Base-by-base conservation (phyloP, 2,797 vertebrate species). In the Xiphophorus birchmanni region DNA sequence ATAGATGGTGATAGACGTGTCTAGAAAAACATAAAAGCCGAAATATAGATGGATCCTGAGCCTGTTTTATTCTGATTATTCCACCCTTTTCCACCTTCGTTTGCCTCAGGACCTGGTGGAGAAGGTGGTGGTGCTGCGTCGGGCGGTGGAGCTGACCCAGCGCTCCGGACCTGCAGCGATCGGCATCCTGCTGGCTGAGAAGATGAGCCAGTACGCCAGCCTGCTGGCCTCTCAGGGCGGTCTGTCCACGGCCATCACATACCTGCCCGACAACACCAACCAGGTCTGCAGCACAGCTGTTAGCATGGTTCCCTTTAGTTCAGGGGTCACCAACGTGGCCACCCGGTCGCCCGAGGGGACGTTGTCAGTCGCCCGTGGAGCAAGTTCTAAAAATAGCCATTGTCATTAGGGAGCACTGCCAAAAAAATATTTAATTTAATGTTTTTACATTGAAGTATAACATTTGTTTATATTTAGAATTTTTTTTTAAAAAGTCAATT, bases 201-300 rank as follows among this genome's bases (percentile, higher is more conserved):
- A 97, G 92, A 98, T 99, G 97, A 97, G 96, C 87, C 98, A 97
- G 76, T 99, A 99, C 4, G 97, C 99, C 84, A 94, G 75, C 85
- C 91, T 99, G 58, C 94, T 99, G 93, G 98, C 98, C 52, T 97
- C 98, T 1, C 98, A 99, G 91, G 97, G 98, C 78, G 98, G 96
- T 74, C 96, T 99, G 88, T 92, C 96, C 80, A 97, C 97, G 0
- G 99, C 98, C 79, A 92, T 99, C 88, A 94, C 96, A 29, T 99
- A 99, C 93, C 96, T 99, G 81, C 97, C 99, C 8, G 95, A 94
- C 12, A 96, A 95, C 93, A 96, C 96, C 82, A 95, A 93, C 83
- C 97, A 99, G 96, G 98, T 98, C 87, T 17, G 86, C 6, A 7
- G 13, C 50, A 29, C 65, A 1, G 0, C 35, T 35, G 32, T 40